Conservation (phyloP, 2,797 vertebrate genomes). For the Semotilus atromaculatus region DNA sequence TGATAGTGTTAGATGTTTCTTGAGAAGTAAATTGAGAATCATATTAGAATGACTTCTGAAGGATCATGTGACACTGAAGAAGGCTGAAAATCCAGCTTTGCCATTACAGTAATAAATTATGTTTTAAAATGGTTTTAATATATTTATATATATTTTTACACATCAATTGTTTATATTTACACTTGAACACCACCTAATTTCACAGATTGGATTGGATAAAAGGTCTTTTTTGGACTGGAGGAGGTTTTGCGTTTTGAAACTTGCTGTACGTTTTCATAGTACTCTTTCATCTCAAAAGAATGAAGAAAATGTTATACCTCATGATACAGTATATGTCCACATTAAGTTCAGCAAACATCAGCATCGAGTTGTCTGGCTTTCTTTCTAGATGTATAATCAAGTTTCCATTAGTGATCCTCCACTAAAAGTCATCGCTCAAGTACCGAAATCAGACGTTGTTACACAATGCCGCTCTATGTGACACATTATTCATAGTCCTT, state of each 20-base stretch:
- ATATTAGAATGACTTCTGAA: not conserved
- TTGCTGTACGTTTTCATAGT: not conserved
- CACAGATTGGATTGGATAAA: not conserved
- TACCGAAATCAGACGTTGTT: constrained; percentile 34
- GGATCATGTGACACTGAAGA: not conserved
- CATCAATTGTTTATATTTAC: too few relatives aligned
- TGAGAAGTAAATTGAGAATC: not conserved
- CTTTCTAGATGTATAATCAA: constrained; percentile 27
- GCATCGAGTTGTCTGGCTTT: constrained; percentile 1
- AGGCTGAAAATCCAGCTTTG: not conserved
- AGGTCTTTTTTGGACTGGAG: not conserved
- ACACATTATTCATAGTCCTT: constrained; percentile 42
- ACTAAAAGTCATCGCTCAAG: constrained; percentile 41
- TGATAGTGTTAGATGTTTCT: not conserved
- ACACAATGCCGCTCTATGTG: constrained; percentile 34
- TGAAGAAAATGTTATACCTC: not conserved
- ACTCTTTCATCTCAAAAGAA: not conserved
- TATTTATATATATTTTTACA: too few relatives aligned
- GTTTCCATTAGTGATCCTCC: constrained; percentile 40
- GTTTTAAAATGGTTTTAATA: too few relatives aligned
- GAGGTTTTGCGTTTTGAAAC: not conserved
- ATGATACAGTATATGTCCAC: not conserved
- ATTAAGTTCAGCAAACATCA: constrained; percentile 24
- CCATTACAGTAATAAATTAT: not conserved
- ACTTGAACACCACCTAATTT: not conserved